phyloP scores from a whole-genome alignment of 2,888 invertebrate species.

The Sminthurides aquaticus region DNA sequence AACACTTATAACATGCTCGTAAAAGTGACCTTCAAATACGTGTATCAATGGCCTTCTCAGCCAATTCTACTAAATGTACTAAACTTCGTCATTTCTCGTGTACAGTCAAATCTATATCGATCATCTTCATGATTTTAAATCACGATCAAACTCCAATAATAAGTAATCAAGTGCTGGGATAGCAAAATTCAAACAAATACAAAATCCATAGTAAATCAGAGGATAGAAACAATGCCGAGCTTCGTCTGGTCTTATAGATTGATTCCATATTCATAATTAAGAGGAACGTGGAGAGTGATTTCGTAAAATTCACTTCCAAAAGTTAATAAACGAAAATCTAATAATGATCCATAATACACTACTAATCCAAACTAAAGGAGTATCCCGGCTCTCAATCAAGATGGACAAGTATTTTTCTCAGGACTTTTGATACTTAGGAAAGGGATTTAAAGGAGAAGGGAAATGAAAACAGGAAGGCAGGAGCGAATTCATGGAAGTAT shows the following conservation, averaged over 20 bases:
- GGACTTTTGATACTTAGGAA: not conserved
- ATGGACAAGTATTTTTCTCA: not conserved
- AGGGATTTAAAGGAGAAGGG: slow-evolving; percentile 1
- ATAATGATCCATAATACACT: not conserved
- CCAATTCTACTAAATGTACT: not conserved
- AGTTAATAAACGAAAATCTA: not conserved
- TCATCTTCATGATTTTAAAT: not conserved
- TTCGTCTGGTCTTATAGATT: not conserved
- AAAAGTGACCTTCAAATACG: not conserved
- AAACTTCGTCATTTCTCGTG: not conserved
- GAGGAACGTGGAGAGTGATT: not conserved
- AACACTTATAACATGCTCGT: not conserved
- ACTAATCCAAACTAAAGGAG: not conserved
- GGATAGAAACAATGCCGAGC: not conserved
- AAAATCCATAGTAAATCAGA: not conserved
- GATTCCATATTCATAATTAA: not conserved
- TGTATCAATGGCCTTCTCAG: not conserved
- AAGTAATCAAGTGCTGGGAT: not conserved
- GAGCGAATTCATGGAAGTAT: slow-evolving; percentile 7
- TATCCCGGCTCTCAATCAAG: not conserved
- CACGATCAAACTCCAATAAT: not conserved
- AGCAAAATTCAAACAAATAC: not conserved
- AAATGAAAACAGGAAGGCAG: not conserved
- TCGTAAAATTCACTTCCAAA: not conserved
- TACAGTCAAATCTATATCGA: not conserved